These are phyloP conservation scores for Stenodema calcarata DNA, from an alignment of 2,888 invertebrate species.

Conservation along the genomic window DNA sequence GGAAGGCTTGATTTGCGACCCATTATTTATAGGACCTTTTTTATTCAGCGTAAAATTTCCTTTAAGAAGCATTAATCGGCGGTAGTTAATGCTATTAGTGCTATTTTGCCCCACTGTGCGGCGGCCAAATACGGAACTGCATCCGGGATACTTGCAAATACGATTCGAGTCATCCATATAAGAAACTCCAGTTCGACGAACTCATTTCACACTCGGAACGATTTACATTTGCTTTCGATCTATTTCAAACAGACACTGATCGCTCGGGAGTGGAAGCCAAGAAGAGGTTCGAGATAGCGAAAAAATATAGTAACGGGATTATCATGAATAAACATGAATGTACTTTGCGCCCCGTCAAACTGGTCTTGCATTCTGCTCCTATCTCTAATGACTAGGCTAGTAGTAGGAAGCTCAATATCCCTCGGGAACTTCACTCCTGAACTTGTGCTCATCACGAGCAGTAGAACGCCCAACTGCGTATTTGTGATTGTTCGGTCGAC, in stretches of 20 bases:
- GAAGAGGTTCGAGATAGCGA: background rate
- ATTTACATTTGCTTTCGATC: background rate
- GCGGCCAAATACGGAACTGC: too few relatives aligned
- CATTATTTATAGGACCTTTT: too few relatives aligned
- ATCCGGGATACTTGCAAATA: too few relatives aligned
- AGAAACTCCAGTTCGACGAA: background rate
- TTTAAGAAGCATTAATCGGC: too few relatives aligned
- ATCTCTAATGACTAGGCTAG: conserved; percentile 36
- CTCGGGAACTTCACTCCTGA: background rate
- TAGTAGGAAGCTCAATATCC: conserved; percentile 26
- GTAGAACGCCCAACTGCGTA: background rate
- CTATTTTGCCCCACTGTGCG: too few relatives aligned
- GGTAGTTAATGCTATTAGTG: too few relatives aligned
- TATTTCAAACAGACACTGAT: background rate
- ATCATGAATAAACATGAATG: conserved; percentile 38
- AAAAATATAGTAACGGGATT: conserved; percentile 10
- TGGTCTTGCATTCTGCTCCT: conserved; percentile 25
- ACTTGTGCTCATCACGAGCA: conserved; percentile 17
- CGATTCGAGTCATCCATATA: too few relatives aligned
- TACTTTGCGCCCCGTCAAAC: conserved; percentile 23
- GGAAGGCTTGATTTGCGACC: too few relatives aligned
- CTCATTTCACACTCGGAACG: background rate
- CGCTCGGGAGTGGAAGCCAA: background rate
- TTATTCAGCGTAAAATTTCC: too few relatives aligned
- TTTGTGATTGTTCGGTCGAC: too few relatives aligned